Evolutionary conservation across 2,797 vertebrate species (phyloP), one percentile per base, ranked within the genome.

Genomic region (Sebastes umbrosus): DNA sequence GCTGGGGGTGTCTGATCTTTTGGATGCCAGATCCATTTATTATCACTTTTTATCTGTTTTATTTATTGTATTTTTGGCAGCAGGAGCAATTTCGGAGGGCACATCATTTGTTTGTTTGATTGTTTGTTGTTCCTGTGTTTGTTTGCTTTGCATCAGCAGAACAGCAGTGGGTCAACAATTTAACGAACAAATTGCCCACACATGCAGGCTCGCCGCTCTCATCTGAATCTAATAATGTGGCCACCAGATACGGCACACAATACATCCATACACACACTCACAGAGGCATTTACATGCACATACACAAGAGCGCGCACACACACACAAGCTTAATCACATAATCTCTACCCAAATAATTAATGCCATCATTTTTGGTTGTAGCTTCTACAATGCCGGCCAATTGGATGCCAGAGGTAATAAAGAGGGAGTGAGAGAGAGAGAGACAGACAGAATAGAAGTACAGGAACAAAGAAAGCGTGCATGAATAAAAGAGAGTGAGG

Each of bases 321-420:
- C 27, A 52, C 7, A 73, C 29, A 77, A 0, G 39, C 84, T 71
- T 92, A 92, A 91, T 91, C 84, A 87, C 83, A 92, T 93, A 93
- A 92, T 90, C 89, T 89, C 87, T 85, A n/a, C 80, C 70, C 87
- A 90, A 93, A 92, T 92, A 92, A 93, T 93, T 90, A 93, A 93
- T 91, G 90, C 90, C 90, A 86, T 91, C 71, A 91, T 90, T 87
- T 90, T 88, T 71, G 75, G 65, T 82, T 63, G 66, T 43, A 69
- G 85, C 69, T 32, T 55, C 60, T 54, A 74, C 64, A 82, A 72
- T 59, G 55, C 57, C 1, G 46, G 89, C 84, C 90, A 87, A 86
- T 87, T 83, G 80, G 88, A 82, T 52, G 63, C 83, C 83, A 63
- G 79, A 65, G 80, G 77, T 90, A 88, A 85, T 74, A 79, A 82